A percentile compares a stretch with the other conserved stretches of the same genome.
These are phyloP conservation scores for Zeus faber DNA, from an alignment of 2,113 vertebrate genomes.

Conservation along the genomic window DNA sequence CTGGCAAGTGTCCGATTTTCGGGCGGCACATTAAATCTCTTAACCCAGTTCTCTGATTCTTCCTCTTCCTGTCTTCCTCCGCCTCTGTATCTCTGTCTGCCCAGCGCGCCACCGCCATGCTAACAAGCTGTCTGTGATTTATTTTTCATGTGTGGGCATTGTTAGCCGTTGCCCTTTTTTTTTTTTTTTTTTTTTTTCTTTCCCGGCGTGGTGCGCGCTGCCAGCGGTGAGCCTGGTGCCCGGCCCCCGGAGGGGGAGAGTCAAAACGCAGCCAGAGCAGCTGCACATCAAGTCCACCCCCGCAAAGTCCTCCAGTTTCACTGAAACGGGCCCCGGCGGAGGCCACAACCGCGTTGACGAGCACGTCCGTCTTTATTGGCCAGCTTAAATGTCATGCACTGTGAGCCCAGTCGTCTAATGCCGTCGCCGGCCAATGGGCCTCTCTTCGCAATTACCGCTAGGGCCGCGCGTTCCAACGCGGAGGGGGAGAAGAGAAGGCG, in stretches of 20 bases:
- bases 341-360: slow-evolving; percentile 61
- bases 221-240: slow-evolving; percentile 55
- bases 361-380: slow-evolving; percentile 57
- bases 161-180: slow-evolving; percentile 37
- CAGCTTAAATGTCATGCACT: slow-evolving; percentile 59
- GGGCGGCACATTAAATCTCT: slow-evolving; percentile 67
- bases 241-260: slow-evolving; percentile 32
- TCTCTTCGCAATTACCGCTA: slow-evolving; percentile 59
- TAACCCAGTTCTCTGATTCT: slow-evolving; percentile 46
- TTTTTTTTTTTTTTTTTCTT: not conserved
- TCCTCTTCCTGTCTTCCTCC: slow-evolving; percentile 14
- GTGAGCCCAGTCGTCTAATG: slow-evolving; percentile 60
- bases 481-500: not conserved
- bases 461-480: slow-evolving; percentile 42
- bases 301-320: slow-evolving; percentile 45
- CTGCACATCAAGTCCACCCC: slow-evolving; percentile 45
- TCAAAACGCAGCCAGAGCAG: slow-evolving; percentile 50
- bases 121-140: slow-evolving; percentile 66
- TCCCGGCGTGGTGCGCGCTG: slow-evolving; percentile 38
- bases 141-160: slow-evolving; percentile 62
- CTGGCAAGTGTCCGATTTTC: slow-evolving; percentile 69
- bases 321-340: slow-evolving; percentile 28
- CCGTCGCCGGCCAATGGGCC: slow-evolving; percentile 37
- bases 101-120: slow-evolving; percentile 24
- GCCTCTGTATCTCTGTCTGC: slow-evolving; percentile 18